Conservation (phyloP, 2,113 vertebrate genomes). For the Mormyrus iriodes region DNA sequence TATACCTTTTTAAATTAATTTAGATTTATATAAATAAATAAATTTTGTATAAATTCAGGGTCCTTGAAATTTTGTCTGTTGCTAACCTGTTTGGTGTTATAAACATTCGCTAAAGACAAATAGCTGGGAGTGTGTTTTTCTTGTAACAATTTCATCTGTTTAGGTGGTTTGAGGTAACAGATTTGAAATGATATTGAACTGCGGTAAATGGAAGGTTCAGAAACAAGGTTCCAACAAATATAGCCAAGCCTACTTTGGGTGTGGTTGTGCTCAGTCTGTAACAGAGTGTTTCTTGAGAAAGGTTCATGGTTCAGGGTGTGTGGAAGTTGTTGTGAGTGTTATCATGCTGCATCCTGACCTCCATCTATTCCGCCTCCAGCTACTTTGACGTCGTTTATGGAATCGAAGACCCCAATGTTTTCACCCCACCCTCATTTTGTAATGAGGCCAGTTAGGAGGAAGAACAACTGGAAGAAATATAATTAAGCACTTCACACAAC, state of each 20-base stretch:
- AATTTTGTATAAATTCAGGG: neutral
- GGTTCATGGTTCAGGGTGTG: neutral
- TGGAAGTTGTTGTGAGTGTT: neutral
- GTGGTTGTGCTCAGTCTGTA: neutral
- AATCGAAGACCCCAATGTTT: neutral
- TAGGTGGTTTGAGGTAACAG: too few relatives aligned
- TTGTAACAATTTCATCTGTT: too few relatives aligned
- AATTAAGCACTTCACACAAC: neutral
- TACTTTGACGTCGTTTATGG: neutral
- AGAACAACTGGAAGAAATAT: neutral
- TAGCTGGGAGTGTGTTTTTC: neutral
- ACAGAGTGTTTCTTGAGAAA: neutral
- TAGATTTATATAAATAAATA: too few relatives aligned
- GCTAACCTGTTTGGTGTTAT: neutral
- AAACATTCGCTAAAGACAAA: neutral
- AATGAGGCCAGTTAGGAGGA: neutral
- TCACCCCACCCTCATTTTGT: neutral
- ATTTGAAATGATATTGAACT: too few relatives aligned
- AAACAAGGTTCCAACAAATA: too few relatives aligned
- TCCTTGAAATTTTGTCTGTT: neutral
- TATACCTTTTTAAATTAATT: neutral
- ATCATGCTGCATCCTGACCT: neutral
- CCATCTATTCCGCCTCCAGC: neutral
- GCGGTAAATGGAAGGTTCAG: too few relatives aligned
- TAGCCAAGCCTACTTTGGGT: too few relatives aligned